Evolutionary conservation across 2,888 invertebrate species (phyloP).

Genomic region (Agriopis leucophaearia): DNA sequence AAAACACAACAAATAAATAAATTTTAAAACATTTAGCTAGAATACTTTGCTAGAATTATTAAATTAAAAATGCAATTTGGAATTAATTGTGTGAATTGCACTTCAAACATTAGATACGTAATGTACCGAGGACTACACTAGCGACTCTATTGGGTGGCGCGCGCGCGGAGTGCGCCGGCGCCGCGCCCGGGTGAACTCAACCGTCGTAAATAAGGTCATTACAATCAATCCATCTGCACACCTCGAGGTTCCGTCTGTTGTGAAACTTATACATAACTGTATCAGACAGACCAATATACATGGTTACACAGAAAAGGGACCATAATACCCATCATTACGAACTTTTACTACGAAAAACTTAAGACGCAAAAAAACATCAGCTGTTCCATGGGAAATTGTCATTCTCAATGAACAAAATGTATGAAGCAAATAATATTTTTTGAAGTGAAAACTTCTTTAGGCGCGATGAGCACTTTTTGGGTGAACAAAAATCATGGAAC

Average conservation of each 20-base stretch:
- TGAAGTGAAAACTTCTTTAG: no score
- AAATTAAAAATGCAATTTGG: constrained; percentile 67
- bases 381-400: no score
- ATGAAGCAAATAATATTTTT: no score
- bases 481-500: no score
- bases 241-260: constrained; percentile 71
- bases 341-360: no score
- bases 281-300: constrained; percentile 74
- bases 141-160: constrained; percentile 67
- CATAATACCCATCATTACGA: no score
- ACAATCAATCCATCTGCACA: constrained; percentile 61
- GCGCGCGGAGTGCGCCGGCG: constrained; percentile 42
- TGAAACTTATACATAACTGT: constrained; percentile 82
- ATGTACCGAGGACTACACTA: constrained; percentile 70
- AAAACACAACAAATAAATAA: constrained; percentile 28
- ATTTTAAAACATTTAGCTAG: constrained; percentile 33
- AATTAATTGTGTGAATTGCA: constrained; percentile 60
- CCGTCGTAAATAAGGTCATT: constrained; percentile 78
- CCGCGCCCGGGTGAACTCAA: constrained; percentile 44
- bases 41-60: constrained; percentile 39
- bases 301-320: no score
- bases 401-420: no score
- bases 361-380: no score
- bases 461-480: no score
- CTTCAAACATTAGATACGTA: constrained; percentile 57